phyloP scores from a whole-genome alignment of 2,113 vertebrate genomes.

The Dryoscopus gambensis region DNA sequence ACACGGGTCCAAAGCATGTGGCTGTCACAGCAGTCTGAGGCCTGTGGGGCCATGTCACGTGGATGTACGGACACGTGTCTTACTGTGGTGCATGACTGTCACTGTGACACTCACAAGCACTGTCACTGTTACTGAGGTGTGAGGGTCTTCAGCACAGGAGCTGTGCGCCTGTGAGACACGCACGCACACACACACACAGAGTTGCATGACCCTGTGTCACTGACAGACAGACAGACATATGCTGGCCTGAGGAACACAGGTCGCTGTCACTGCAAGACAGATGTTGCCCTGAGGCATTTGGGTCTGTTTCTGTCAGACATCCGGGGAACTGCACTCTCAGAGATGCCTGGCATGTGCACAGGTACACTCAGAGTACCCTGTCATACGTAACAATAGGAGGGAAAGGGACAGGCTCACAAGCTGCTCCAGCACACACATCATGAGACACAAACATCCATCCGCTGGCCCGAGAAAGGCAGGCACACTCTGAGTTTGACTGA shows the following conservation, averaged over 20 bases:
- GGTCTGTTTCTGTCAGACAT: background rate
- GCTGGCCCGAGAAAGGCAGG: background rate
- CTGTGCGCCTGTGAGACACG: background rate
- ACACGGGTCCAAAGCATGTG: fast-evolving
- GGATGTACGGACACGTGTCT: fast-evolving
- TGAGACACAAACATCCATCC: background rate
- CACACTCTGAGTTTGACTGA: background rate
- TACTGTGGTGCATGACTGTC: background rate
- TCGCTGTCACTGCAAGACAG: background rate
- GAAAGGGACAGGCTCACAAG: background rate
- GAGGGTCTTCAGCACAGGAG: too few species aligned
- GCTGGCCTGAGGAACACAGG: background rate
- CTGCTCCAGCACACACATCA: background rate
- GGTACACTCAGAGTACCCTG: background rate
- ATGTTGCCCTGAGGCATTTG: background rate
- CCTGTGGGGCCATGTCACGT: fast-evolving
- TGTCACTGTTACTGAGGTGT: background rate
- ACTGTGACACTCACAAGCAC: background rate
- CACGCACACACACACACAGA: background rate
- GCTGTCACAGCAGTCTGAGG: background rate
- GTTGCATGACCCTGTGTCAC: fast-evolving
- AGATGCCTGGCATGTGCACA: background rate
- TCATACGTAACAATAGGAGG: fast-evolving
- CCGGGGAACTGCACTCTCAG: fast-evolving
- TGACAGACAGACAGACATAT: background rate